These are phyloP conservation scores for Lutraria rhynchaena DNA, from an alignment of 1,140 invertebrate species.

Conservation along the genomic window DNA sequence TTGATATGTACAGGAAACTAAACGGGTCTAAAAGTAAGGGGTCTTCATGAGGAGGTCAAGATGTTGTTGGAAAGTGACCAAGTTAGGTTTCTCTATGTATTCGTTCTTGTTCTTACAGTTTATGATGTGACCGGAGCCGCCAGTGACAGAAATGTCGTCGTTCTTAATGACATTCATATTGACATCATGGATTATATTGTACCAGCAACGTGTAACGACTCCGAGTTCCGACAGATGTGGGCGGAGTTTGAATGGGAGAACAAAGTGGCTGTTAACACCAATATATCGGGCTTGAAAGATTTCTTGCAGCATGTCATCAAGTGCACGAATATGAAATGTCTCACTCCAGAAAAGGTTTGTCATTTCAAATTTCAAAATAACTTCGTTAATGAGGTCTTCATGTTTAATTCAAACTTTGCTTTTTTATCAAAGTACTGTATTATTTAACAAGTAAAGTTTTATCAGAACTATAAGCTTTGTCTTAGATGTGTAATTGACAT, in stretches of 20 bases:
- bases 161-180: constrained; percentile 99
- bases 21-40: too few species aligned
- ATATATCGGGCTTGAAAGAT: constrained; percentile 94
- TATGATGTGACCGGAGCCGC: constrained; percentile 97
- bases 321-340: constrained; percentile 99
- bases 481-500: too few species aligned
- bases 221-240: constrained; percentile 99
- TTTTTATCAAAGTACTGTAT: too few species aligned
- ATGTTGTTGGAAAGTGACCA: too few species aligned
- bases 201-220: constrained; percentile 96
- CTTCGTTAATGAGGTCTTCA: too few species aligned
- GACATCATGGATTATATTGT: constrained; percentile 99
- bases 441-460: too few species aligned
- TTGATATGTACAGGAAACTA: too few species aligned
- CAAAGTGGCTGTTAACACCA: constrained; percentile 98
- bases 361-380: too few species aligned
- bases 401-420: too few species aligned
- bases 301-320: constrained; percentile 96
- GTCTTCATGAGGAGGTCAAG: too few species aligned
- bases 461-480: too few species aligned
- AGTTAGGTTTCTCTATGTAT: too few species aligned
- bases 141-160: constrained; percentile 97
- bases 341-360: constrained; percentile 91
- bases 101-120: constrained; percentile 84
- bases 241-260: constrained; percentile 99